Conservation (phyloP, 2,888 invertebrate genomes). For the Cactoblastis cactorum region DNA sequence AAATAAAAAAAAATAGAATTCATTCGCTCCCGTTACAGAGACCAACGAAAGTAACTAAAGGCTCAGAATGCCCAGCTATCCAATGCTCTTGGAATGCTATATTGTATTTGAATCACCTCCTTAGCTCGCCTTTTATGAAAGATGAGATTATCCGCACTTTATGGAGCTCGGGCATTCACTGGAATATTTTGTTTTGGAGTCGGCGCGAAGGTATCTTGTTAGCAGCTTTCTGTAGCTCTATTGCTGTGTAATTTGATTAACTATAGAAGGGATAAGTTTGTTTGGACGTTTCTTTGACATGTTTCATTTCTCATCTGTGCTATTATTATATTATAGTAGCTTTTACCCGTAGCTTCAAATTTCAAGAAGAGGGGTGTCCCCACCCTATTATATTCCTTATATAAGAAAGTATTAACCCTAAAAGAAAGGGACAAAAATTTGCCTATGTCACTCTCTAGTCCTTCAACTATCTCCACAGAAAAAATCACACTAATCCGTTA, state of each 20-base stretch:
- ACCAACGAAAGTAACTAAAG: not conserved
- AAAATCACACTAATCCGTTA: too few species aligned
- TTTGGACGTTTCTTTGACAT: not conserved
- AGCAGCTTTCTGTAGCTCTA: not conserved
- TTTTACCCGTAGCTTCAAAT: too few species aligned
- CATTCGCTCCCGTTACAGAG: not conserved
- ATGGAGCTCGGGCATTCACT: conserved; percentile 19
- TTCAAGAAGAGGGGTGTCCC: too few species aligned
- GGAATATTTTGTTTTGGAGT: conserved; percentile 5
- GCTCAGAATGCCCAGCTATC: conserved; percentile 17
- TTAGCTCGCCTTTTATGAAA: conserved; percentile 32
- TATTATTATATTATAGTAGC: too few species aligned
- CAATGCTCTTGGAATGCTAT: conserved; percentile 21
- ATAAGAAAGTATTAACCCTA: too few species aligned
- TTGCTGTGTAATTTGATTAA: not conserved
- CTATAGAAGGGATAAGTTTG: not conserved
- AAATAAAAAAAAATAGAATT: not conserved
- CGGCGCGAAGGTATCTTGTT: conserved; percentile 1
- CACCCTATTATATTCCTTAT: too few species aligned
- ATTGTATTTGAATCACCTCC: conserved; percentile 35
- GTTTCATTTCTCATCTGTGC: not conserved
- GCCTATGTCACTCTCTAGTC: too few species aligned
- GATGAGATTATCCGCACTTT: conserved; percentile 36
- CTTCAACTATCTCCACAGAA: too few species aligned
- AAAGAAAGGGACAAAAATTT: too few species aligned